A percentile compares a stretch with the other conserved stretches of the same genome.
Evolutionary conservation across 2,797 vertebrate species (phyloP).

Genomic region (Ptychadena robeensis): DNA sequence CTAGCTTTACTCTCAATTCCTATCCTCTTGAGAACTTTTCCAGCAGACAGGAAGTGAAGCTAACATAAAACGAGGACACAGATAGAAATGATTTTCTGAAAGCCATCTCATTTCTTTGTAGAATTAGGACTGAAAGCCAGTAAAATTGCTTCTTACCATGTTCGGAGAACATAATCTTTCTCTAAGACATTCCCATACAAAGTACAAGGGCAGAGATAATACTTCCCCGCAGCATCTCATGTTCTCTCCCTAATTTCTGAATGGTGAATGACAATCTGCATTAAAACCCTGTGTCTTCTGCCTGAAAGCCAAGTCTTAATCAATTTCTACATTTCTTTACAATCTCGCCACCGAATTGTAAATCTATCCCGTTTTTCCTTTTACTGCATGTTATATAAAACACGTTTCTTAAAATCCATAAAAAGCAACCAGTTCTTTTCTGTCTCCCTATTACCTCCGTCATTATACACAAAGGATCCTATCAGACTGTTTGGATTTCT

Average conservation of each 20-base stretch:
- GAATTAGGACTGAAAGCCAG: conserved; percentile 20
- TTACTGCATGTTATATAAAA: conserved; percentile 49
- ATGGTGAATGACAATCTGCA: conserved; percentile 60
- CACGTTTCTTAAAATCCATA: conserved; percentile 46
- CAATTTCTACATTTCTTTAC: conserved; percentile 57
- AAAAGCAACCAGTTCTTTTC: conserved; percentile 26
- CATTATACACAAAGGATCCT: conserved; percentile 53
- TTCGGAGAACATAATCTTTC: conserved; percentile 53
- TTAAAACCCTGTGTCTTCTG: conserved; percentile 57
- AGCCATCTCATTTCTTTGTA: background rate
- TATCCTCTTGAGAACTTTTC: background rate
- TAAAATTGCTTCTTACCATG: conserved; percentile 33
- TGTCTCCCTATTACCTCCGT: conserved; percentile 37
- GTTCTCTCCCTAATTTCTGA: conserved; percentile 55
- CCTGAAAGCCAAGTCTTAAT: conserved; percentile 59
- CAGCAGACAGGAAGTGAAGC: background rate
- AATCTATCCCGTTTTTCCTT: conserved; percentile 49
- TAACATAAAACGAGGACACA: background rate
- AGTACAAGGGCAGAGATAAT: conserved; percentile 50
- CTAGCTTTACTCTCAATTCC: background rate
- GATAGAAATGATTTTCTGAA: background rate
- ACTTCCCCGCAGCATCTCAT: conserved; percentile 54
- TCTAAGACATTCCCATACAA: conserved; percentile 48
- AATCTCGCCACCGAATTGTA: conserved; percentile 47
- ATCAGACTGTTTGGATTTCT: conserved; percentile 50